A percentile compares a stretch with the other conserved stretches of the same genome.
phyloP scores from a whole-genome alignment of 2,888 invertebrate species.

The Xestia ashworthii region DNA sequence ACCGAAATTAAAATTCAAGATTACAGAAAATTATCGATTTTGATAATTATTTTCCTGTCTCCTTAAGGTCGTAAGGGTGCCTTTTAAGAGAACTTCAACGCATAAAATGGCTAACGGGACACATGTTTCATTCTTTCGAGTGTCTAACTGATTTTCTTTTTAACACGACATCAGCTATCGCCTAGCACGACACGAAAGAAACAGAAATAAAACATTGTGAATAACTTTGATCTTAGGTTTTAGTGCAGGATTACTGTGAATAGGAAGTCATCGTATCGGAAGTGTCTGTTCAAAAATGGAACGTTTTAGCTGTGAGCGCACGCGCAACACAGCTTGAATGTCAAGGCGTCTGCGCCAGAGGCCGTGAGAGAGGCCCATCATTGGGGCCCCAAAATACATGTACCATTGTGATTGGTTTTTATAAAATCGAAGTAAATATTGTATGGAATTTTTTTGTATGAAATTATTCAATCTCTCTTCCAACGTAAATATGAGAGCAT shows the following conservation, averaged over 20 bases:
- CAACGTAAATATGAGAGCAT: background rate
- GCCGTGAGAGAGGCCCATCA: slow-evolving; percentile 75
- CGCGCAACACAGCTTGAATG: slow-evolving; percentile 84
- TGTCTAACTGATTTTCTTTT: background rate
- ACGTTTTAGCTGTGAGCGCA: slow-evolving; percentile 82
- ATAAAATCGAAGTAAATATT: slow-evolving; percentile 7
- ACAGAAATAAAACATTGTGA: background rate
- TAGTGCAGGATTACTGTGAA: slow-evolving; percentile 58
- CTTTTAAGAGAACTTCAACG: too few species aligned
- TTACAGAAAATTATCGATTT: slow-evolving; percentile 13
- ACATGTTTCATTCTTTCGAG: background rate
- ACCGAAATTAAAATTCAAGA: slow-evolving; percentile 34
- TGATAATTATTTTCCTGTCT: slow-evolving; percentile 27
- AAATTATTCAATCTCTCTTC: background rate
- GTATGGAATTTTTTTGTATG: background rate
- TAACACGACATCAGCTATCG: background rate
- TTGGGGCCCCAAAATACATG: slow-evolving; percentile 59
- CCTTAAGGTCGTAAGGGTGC: background rate
- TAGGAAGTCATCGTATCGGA: slow-evolving; percentile 87
- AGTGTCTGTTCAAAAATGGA: slow-evolving; percentile 86
- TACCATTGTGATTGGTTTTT: slow-evolving; percentile 56
- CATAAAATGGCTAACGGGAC: too few species aligned
- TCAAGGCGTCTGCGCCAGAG: slow-evolving; percentile 82
- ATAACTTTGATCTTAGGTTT: background rate
- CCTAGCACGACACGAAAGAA: background rate